Conservation (phyloP, 1,140 invertebrate genomes). For the Heliconius himera region DNA sequence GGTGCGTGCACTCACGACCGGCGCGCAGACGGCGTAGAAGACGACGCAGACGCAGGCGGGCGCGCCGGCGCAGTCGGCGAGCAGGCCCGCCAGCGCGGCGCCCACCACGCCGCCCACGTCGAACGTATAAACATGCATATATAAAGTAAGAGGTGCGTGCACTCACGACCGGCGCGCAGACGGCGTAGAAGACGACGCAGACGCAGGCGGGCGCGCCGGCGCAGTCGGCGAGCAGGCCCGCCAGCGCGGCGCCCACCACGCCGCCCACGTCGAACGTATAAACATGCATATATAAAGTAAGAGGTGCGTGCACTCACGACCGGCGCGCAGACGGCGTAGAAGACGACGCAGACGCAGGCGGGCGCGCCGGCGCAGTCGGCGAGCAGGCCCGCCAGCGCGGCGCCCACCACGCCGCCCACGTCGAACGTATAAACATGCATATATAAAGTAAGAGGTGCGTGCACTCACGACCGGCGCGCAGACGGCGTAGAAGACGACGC, state of each 20-base stretch:
- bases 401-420: constrained; percentile 93
- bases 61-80: constrained; percentile 92
- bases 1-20: constrained; percentile 87
- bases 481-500: constrained; percentile 89
- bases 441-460: too few relatives aligned
- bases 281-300: too few relatives aligned
- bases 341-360: constrained; percentile 91
- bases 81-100: constrained; percentile 92
- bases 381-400: constrained; percentile 92
- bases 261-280: constrained; percentile 97
- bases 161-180: constrained; percentile 92
- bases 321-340: constrained; percentile 92
- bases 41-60: constrained; percentile 92
- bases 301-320: constrained; percentile 85
- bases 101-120: constrained; percentile 95
- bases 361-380: constrained; percentile 93
- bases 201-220: constrained; percentile 92
- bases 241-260: constrained; percentile 92
- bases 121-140: constrained; percentile 87
- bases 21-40: constrained; percentile 91
- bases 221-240: constrained; percentile 92
- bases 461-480: constrained; percentile 91
- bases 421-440: constrained; percentile 94
- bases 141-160: not conserved
- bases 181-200: constrained; percentile 90